Conservation (phyloP, 2,797 vertebrate species). For the Hydrophis major region DNA sequence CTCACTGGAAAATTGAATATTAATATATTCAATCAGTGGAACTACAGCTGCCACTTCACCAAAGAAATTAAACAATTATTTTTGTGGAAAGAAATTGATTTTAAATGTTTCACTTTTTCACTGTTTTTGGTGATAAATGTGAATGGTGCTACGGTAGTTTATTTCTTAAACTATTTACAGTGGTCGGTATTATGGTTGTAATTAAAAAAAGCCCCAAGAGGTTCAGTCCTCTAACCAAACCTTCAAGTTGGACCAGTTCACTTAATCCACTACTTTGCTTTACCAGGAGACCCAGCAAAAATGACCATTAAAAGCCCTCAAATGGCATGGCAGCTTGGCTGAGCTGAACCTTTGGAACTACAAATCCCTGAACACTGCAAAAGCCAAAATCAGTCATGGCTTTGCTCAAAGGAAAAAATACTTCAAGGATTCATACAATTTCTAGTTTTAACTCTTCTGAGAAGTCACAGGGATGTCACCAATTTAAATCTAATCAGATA, state of each 20-base stretch:
- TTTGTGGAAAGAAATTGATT: neutral
- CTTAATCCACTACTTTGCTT: neutral
- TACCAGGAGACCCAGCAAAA: neutral
- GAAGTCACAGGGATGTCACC: neutral
- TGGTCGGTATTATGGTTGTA: neutral
- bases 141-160: neutral
- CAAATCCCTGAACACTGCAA: neutral
- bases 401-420: neutral
- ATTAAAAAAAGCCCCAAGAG: neutral
- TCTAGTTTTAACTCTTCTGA: neutral
- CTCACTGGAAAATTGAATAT: slow-evolving; percentile 94
- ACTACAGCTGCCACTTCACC: neutral
- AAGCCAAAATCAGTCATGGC: neutral
- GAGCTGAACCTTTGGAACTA: neutral
- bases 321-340: neutral
- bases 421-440: neutral
- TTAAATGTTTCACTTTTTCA: neutral
- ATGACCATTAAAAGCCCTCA: neutral
- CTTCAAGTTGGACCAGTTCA: neutral
- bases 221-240: neutral
- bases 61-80: slow-evolving; percentile 13
- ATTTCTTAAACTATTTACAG: neutral
- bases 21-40: slow-evolving; percentile 59
- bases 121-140: slow-evolving; percentile 12
- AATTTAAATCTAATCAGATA: neutral